Evolutionary conservation across 2,888 invertebrate species (phyloP), one percentile per base, ranked within the genome.

Genomic region (Amblyteles armatorius): DNA sequence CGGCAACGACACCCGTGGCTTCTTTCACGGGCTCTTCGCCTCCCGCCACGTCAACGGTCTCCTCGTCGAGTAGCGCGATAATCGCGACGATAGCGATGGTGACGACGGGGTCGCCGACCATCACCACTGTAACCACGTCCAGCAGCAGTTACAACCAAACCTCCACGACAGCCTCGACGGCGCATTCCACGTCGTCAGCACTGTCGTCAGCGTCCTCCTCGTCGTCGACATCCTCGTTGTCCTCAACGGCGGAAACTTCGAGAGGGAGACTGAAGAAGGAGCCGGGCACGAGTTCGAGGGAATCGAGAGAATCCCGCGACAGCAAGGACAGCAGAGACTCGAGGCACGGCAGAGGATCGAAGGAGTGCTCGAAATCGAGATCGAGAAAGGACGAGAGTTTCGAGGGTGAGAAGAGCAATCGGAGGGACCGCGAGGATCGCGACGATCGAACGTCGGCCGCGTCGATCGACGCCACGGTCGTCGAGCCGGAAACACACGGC

Each of bases 281-380:
- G 16, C 68, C 50, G 4, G 68, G 87, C 26, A 86, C 81, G 60
- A 83, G 85, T 19, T 87, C 73, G 67, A 88, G 93, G 83, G 93
- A 94, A 63, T 92, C 91, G 87, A 90, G 93, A 83, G 94, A 94
- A 73, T 91, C 91, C 16, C 91, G 92, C 73, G 93, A 93, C 74
- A 90, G 89, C 74, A 90, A 90, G 44, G 92, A 93, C 78, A 89
- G 92, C 55, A 94, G 93, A 86, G 93, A 94, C 13, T 88, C 89
- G 7, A 93, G 93, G 86, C 92, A 90, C 83, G 93, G 92, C 85
- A 94, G 91, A 86, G 91, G 91, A 82, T 71, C 83, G 86, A 94
- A 92, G 86, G 91, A 94, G 79, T 88, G 89, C 60, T 88, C 91
- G 86, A 89, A 91, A 79, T 63, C 63, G 33, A 91, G 92, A 86